A percentile compares a stretch with the other conserved stretches of the same genome.
These are phyloP conservation scores for Tichodroma muraria DNA, from an alignment of 2,113 vertebrate species.

Conservation along the genomic window DNA sequence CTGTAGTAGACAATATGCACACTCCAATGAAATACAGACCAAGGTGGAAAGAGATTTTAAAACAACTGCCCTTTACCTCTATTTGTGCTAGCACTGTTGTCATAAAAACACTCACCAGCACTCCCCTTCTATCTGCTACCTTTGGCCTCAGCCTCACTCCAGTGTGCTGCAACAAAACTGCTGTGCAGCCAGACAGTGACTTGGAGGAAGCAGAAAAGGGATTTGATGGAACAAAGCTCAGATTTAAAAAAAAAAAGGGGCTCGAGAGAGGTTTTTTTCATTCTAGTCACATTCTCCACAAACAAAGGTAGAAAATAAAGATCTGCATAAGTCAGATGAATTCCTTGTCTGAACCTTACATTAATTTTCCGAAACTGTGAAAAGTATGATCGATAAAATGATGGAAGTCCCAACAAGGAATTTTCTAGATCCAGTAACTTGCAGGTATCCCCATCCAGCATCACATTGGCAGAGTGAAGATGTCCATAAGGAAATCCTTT, in stretches of 20 bases:
- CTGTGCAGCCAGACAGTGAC: neutral
- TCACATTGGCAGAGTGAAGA: constrained; percentile 87
- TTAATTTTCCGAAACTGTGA: constrained; percentile 93
- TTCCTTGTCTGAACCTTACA: constrained; percentile 67
- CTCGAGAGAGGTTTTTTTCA: neutral
- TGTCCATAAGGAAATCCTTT: constrained; percentile 89
- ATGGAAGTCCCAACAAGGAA: constrained; percentile 88
- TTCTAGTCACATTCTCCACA: neutral
- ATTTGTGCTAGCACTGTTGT: neutral
- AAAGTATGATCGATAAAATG: constrained; percentile 82
- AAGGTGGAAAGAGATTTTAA: neutral
- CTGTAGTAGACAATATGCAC: neutral
- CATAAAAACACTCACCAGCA: neutral
- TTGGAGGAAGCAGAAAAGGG: neutral
- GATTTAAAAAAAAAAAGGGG: neutral
- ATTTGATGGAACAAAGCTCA: neutral
- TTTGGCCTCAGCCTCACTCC: neutral
- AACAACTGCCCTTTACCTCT: neutral
- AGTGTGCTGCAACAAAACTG: neutral
- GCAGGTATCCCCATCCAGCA: constrained; percentile 87
- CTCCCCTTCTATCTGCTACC: neutral
- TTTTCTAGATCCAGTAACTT: constrained; percentile 91
- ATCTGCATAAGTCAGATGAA: neutral
- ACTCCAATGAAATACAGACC: neutral
- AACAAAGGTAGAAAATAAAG: neutral